Base-by-base conservation (phyloP, 2,113 vertebrate genomes). In the Chrysochloris asiatica region DNA sequence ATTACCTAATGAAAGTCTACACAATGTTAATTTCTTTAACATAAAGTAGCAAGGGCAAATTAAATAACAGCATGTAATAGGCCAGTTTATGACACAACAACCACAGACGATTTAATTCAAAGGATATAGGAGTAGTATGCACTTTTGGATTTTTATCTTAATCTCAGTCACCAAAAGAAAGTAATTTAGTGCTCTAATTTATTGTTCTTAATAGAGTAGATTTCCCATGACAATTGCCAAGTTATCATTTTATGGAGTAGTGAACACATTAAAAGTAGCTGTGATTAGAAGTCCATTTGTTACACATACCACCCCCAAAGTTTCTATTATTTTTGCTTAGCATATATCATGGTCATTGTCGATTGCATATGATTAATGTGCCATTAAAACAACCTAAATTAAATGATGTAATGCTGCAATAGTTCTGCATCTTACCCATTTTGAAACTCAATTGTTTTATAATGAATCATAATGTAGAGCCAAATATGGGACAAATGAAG, bases 371-470 rank as follows among this genome's bases (percentile, higher is more conserved):
- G 56, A 19, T 73, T 92, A 90, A 43, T 81, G 72, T 82, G 43
- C 54, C 84, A 85, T 56, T 88, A 69, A 86, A 83, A 65, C 10
- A 86, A 6, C 9, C 13, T 69, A 56, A 89, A 89, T 77, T 81
- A 95, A 93, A 73, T 91, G 30, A 79, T 65, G 4, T 36, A 80
- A 75, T 82, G 61, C 80, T 61, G n/a, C n/a, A n/a, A n/a, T 87
- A 65, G 38, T 82, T 89, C 11, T 87, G 22, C 67, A 86, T 86
- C 91, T 89, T 75, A 78, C 63, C 38, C 30, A 82, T 73, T 92
- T 90, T 91, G 52, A 94, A 78, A 7, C n/a, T 77, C 79, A 92
- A 92, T 76, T 82, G 43, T 38, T 95, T 91, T 93, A 93, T 89
- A 94, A 88, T 92, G 65, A 89, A 77, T n/a, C 73, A 86, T n/a